Base-by-base conservation (phyloP, 2,888 invertebrate species). In the Hypomecis atomaria region DNA sequence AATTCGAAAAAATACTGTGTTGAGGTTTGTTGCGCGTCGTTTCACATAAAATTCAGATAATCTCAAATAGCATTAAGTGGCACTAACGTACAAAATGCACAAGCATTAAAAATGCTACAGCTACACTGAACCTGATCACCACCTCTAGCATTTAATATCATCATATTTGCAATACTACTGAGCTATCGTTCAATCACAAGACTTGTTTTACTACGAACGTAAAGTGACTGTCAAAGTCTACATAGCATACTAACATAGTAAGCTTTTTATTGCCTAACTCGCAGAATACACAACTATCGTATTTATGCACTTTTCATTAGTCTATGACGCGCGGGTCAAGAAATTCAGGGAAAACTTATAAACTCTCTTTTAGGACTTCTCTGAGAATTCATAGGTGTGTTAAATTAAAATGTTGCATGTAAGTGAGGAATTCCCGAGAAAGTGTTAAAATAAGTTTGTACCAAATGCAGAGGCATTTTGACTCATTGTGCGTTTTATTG, bases 331-430 rank as follows among this genome's bases (percentile, higher is more conserved):
- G 9, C 13, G 23, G 44, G 55, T 50, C 13, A 40, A 40, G 48
- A 60, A 56, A 45, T 69, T 67, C 67, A 59, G 59, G 48, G 67
- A 64, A 67, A 49, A 36, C 55, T 50, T 56, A 49, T 45, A 53
- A 59, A 59, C 23, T 34, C 37, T 59, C 37, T 64, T 66, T 71
- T 57, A 62, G 44, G 54, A 57, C 52, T 61, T 54, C 56, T 65
- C 67, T 48, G 7, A 62, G 66, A 67, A 63, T 36, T 56, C 36
- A 49, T 47, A 8, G 40, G 36, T 44, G 58, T 60, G 61, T 57
- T 23, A 59, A 59, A 68, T 69, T 72, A 66, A 69, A 65, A 71
- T 71, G 65, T 72, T 59, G 64, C 71, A 67, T 61, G 48, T 38
- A 62, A 53, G 64, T 72, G 72, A 65, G 57, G 48, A 55, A 59